Percentiles rank a stretch among this genome's conserved stretches.
These are phyloP conservation scores for Pampusana beccarii DNA, from an alignment of 2,113 vertebrate genomes.

Conservation along the genomic window DNA sequence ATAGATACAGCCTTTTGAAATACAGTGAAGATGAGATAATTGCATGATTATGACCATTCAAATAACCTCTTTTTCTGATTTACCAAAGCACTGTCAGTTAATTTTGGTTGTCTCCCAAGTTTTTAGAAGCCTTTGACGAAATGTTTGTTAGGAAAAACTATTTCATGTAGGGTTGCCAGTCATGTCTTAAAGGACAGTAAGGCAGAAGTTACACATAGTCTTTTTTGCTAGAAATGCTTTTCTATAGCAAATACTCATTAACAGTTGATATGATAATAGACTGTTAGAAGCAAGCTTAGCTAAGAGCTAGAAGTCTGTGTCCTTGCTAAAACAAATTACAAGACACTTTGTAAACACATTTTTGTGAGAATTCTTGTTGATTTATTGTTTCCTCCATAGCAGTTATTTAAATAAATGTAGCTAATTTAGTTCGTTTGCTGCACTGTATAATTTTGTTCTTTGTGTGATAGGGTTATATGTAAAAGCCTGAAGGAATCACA, in stretches of 20 bases:
- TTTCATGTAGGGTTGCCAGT: constrained; percentile 25
- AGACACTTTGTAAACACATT: constrained; percentile 79
- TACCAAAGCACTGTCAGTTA: constrained; percentile 73
- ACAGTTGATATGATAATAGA: constrained; percentile 73
- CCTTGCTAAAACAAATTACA: constrained; percentile 78
- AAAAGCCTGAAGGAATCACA: constrained; percentile 79
- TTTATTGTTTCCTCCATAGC: constrained; percentile 80
- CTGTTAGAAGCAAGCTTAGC: constrained; percentile 75
- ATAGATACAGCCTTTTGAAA: constrained; percentile 73
- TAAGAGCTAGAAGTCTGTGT: constrained; percentile 77
- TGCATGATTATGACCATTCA: constrained; percentile 76
- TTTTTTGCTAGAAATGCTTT: constrained; percentile 42
- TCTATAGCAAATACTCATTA: constrained; percentile 75
- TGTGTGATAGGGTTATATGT: constrained; percentile 76
- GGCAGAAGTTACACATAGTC: constrained; percentile 43
- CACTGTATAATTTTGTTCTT: constrained; percentile 78
- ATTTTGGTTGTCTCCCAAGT: constrained; percentile 70
- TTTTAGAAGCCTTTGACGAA: constrained; percentile 69
- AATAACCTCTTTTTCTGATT: constrained; percentile 69
- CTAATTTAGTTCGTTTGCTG: constrained; percentile 77
- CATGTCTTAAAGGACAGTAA: constrained; percentile 7
- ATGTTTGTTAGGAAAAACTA: constrained; percentile 70
- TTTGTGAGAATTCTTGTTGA: constrained; percentile 78
- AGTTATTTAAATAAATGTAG: constrained; percentile 82
- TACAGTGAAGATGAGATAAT: constrained; percentile 75